These are phyloP conservation scores for Acanthococcus lagerstroemiae DNA, from an alignment of 2,888 invertebrate species.

Conservation along the genomic window DNA sequence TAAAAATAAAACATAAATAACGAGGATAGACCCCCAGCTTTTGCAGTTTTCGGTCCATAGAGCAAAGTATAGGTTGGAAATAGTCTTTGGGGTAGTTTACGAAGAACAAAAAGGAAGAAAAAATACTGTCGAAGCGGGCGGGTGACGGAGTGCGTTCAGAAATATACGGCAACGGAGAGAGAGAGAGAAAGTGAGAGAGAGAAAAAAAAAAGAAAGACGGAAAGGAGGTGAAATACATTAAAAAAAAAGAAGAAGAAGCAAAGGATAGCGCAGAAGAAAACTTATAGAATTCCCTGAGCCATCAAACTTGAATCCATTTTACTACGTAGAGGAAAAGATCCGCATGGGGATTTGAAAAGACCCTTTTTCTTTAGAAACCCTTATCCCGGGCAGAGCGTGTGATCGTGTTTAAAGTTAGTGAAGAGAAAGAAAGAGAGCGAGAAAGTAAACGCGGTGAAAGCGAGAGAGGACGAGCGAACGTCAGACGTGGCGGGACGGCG, in stretches of 20 bases:
- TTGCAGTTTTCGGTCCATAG: constrained; percentile 28
- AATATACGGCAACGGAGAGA: constrained; percentile 11
- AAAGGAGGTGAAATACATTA: not conserved
- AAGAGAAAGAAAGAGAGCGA: constrained; percentile 12
- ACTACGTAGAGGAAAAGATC: constrained; percentile 30
- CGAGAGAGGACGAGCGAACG: not conserved
- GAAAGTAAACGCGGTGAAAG: too few relatives aligned
- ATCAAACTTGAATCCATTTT: constrained; percentile 31
- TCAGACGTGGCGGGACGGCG: not conserved
- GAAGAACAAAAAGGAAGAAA: constrained; percentile 13
- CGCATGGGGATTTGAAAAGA: constrained; percentile 30
- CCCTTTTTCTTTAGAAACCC: constrained; percentile 25
- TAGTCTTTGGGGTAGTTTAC: constrained; percentile 30
- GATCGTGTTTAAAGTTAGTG: constrained; percentile 28
- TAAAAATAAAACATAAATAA: constrained; percentile 28
- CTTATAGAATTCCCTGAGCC: constrained; percentile 30
- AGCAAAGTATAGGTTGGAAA: constrained; percentile 31
- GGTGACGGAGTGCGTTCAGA: constrained; percentile 22
- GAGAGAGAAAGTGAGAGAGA: not conserved
- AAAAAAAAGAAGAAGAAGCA: constrained; percentile 8
- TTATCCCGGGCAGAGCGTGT: constrained; percentile 30
- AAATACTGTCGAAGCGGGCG: not conserved
- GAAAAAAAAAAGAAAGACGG: not conserved
- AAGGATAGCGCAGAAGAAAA: constrained; percentile 30
- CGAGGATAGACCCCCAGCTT: constrained; percentile 30